phyloP scores from a whole-genome alignment of 2,113 vertebrate genomes.

The Panthera uncia region DNA sequence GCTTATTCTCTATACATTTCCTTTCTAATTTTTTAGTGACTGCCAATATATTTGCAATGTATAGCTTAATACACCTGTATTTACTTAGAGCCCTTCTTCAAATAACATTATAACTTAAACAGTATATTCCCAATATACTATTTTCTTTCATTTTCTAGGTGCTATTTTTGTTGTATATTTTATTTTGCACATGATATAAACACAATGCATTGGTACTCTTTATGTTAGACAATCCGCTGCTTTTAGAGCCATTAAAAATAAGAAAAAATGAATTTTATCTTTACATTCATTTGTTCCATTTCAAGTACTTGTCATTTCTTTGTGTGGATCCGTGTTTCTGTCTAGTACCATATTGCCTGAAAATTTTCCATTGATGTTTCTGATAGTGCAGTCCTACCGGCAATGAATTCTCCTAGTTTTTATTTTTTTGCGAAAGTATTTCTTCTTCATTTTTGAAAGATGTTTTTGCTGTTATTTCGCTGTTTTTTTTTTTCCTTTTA shows the following conservation, averaged over 20 bases:
- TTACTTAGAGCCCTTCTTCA: not conserved
- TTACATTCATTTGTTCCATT: slow-evolving; percentile 8
- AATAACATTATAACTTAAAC: not conserved
- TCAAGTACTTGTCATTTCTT: not conserved
- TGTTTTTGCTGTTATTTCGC: not conserved
- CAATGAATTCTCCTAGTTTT: not conserved
- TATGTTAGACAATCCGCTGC: not conserved
- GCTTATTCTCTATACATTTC: not conserved
- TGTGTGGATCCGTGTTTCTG: not conserved
- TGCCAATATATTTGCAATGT: not conserved
- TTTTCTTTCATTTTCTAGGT: not conserved
- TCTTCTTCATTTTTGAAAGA: not conserved
- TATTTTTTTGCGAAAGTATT: not conserved
- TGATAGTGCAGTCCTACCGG: not conserved
- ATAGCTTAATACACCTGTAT: not conserved
- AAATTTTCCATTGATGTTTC: not conserved
- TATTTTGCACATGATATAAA: not conserved
- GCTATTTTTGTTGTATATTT: slow-evolving; percentile 5
- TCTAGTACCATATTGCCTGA: not conserved
- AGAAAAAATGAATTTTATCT: not conserved
- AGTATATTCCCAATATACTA: not conserved
- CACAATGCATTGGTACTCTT: not conserved
- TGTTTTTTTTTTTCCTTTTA: not conserved
- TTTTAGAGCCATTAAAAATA: slow-evolving; percentile 40
- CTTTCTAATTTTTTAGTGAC: not conserved